phyloP scores from a whole-genome alignment of 2,888 invertebrate genomes.

The Laspeyria flexula region DNA sequence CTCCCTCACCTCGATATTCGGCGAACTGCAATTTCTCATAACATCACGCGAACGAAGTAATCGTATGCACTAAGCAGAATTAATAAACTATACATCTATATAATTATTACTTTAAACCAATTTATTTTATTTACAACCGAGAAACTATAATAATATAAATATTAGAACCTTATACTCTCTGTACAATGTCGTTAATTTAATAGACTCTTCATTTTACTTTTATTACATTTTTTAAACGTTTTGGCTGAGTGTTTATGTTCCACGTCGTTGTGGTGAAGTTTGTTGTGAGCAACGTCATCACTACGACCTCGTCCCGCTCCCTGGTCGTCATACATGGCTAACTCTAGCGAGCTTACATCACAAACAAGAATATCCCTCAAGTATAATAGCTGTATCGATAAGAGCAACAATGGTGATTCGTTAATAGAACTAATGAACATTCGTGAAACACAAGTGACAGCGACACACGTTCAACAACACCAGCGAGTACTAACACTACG shows the following conservation, averaged over 20 bases:
- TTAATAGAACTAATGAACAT: conserved; percentile 6
- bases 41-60: conserved; percentile 34
- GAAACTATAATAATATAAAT: conserved; percentile 65
- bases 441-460: not conserved
- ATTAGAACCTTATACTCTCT: conserved; percentile 79
- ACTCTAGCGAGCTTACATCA: no score
- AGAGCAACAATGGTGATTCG: no score
- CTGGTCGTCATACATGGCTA: no score
- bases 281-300: conserved; percentile 6
- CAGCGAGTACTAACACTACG: conserved; percentile 15
- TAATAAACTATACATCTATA: conserved; percentile 53
- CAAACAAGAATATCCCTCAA: no score
- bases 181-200: conserved; percentile 70
- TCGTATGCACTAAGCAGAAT: conserved; percentile 49
- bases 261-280: conserved; percentile 12
- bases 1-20: conserved; percentile 19
- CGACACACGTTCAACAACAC: conserved; percentile 18
- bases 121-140: conserved; percentile 70
- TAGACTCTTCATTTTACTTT: conserved; percentile 56
- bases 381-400: conserved; percentile 11
- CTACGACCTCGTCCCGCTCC: no score
- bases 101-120: conserved; percentile 54
- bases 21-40: conserved; percentile 37
- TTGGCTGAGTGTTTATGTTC: conserved; percentile 18
- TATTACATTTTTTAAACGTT: conserved; percentile 27